Base-by-base conservation (phyloP, 53 echinoderm and acorn worm genomes). In the Luidia sarsii region DNA sequence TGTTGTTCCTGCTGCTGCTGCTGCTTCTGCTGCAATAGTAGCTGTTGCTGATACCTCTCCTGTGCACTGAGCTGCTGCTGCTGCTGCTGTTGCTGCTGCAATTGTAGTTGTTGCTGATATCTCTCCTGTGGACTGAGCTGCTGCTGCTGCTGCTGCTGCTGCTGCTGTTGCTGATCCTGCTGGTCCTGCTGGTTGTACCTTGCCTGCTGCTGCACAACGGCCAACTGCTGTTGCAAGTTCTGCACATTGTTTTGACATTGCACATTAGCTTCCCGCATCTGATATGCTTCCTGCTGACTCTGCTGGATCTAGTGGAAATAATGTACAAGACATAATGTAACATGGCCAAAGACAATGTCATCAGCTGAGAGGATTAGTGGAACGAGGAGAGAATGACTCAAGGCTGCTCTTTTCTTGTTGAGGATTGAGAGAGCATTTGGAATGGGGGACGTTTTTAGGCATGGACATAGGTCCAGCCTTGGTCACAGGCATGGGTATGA, bases 231-330 rank as follows among this genome's bases (percentile, higher is more conserved):
- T 54, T 80, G 62, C 0, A 80, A 13, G 32, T 49, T 54, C 21
- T 43, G 59, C 37, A 87, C 41, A 39, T 81, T 50, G 72, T 71
- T 70, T 53, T 48, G 53, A 27, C 81, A 65, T 37, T 52, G 28
- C 7, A 10, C 11, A 0, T 49, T 21, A 32, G 24, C 18, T n/a
- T 51, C 52, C 21, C 41, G 57, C 9, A 63, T 53, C 37, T 81
- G 62, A 1, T 59, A 52, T 23, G 50, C 33, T 53, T 87, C 67
- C 9, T 8, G 2, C 5, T 86, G 65, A 13, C 38, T 64, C 4
- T 0, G 21, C 36, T 80, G 46, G 53, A 61, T 33, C 65, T 50
- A 46, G 46, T 46, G 46, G 15, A 46, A 46, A 46, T 46, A 15
- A 46, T n/a, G n/a, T n/a, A n/a, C n/a, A n/a, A n/a, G n/a, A n/a